Evolutionary conservation across 2,113 vertebrate genomes (phyloP), one percentile per base, ranked within the genome.

Genomic region (Pycnonotus jocosus): DNA sequence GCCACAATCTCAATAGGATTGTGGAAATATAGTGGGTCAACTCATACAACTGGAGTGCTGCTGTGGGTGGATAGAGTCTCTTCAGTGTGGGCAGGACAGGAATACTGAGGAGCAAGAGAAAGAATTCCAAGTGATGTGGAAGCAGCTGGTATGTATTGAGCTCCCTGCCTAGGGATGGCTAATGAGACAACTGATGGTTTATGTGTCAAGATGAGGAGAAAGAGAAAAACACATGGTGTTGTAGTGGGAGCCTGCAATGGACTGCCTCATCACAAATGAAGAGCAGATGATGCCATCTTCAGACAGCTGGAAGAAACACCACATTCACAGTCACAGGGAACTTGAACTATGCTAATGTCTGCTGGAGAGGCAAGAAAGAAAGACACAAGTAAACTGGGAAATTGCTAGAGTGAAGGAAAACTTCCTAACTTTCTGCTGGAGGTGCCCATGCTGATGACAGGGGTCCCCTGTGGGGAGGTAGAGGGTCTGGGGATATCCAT

Each of bases 391-490:
- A 64, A 90, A 82, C 18, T 22, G 42, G 9, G 17, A 80, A 31
- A 30, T 65, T 79, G 74, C 44, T 74, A 40, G 8, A 21, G 3
- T 56, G 30, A 64, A 54, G 22, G 21, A 47, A 61, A 58, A 45
- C 7, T 73, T 64, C 24, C 24, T 64, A 35, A 38, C 5, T 24
- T 86, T 13, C 19, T 74, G 7, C 15, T 54, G 14, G 38, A 54
- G 10, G 16, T 23, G 11, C 1, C 18, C 11, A 15, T 23, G 12
- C 2, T 70, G 48, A 79, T 2, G 14, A 8, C 21, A 18, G 3
- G 14, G 74, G 24, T 50, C 2, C 5, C 5, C 5, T 54, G 2
- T 6, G 3, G 11, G 11, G 47, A 51, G 19, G 3, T 1, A 2
- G 15, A 56, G 7, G 12, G 5, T n/a, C 30, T 84, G 16, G 9